Evolutionary conservation across 2,113 vertebrate species (phyloP).

Genomic region (Antechinus flavipes): DNA sequence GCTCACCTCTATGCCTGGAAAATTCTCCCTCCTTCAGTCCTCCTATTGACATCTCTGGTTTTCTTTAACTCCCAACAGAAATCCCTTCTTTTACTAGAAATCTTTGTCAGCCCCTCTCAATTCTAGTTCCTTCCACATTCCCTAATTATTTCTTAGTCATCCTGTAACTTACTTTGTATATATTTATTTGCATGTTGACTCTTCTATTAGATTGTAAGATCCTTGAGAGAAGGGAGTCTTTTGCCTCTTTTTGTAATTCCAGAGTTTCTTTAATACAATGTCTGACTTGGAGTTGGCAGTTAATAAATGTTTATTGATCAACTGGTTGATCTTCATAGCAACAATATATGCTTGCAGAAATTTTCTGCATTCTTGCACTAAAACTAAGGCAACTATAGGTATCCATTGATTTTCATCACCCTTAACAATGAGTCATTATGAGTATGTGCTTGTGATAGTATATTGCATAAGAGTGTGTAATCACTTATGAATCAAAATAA

Average conservation of each 20-base stretch:
- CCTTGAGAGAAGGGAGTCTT: not conserved
- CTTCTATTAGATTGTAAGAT: not conserved
- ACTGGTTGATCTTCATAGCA: not conserved
- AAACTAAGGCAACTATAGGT: not conserved
- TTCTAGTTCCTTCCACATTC: not conserved
- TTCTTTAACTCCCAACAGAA: not conserved
- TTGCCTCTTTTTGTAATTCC: not conserved
- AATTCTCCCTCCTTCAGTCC: not conserved
- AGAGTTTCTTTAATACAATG: not conserved
- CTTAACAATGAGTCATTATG: not conserved
- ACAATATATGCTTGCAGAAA: not conserved
- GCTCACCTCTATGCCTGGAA: not conserved
- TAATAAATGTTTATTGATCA: not conserved
- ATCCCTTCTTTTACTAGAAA: not conserved
- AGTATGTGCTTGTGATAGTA: not conserved
- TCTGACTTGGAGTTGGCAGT: not conserved
- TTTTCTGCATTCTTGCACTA: not conserved
- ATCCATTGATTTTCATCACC: not conserved
- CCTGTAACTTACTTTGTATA: not conserved
- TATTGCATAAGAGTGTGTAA: not conserved
- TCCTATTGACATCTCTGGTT: not conserved
- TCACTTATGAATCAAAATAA: not conserved
- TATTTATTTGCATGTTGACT: not conserved
- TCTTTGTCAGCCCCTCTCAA: not conserved
- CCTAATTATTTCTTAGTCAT: not conserved